Conservation (phyloP, 2,113 vertebrate species). For the Galbula dea region DNA sequence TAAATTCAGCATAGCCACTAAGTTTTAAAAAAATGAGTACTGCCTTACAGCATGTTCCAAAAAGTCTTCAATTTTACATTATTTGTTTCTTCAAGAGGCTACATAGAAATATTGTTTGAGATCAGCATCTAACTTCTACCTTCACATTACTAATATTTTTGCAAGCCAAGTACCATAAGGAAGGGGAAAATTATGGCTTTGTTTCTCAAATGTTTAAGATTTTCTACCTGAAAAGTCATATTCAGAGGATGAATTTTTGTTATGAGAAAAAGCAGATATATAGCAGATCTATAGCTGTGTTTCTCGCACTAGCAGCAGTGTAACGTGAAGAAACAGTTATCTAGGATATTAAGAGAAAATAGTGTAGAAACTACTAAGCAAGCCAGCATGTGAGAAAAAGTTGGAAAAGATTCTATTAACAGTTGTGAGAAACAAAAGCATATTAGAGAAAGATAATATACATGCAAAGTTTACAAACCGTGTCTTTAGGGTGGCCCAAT, state of each 20-base stretch:
- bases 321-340: background rate
- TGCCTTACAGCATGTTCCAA: background rate
- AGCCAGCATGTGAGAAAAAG: slow-evolving; percentile 51
- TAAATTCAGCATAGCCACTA: background rate
- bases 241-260: background rate
- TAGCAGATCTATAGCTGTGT: background rate
- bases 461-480: slow-evolving; percentile 98
- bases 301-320: background rate
- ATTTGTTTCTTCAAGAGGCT: background rate
- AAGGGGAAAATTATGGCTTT: background rate
- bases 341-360: background rate
- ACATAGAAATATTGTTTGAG: background rate
- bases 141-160: background rate
- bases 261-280: background rate
- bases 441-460: slow-evolving; percentile 83
- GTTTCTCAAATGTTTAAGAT: background rate
- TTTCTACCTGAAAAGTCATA: background rate
- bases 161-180: background rate
- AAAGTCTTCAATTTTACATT: background rate
- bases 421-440: slow-evolving; percentile 65
- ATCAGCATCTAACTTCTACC: background rate
- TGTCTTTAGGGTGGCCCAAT: slow-evolving; percentile 99
- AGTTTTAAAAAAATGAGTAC: background rate
- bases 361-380: slow-evolving; percentile 20
- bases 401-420: slow-evolving; percentile 56